phyloP scores from a whole-genome alignment of 2,888 invertebrate genomes.

The Nomada ruficornis region DNA sequence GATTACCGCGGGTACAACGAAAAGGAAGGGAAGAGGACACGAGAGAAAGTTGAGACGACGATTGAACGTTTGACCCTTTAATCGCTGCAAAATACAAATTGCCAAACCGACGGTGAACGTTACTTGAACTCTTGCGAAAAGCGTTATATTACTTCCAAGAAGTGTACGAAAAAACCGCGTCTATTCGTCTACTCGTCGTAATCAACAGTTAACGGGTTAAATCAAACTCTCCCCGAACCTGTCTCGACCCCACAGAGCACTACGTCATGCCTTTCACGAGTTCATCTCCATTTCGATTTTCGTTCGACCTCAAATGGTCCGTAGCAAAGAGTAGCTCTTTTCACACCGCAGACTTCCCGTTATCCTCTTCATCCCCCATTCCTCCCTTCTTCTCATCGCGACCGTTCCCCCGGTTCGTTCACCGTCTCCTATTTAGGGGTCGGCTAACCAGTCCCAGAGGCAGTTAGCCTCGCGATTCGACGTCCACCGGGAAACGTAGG shows the following conservation, averaged over 20 bases:
- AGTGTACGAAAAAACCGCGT: too few relatives aligned
- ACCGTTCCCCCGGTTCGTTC: slow-evolving; percentile 1
- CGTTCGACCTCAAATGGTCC: slow-evolving; percentile 3
- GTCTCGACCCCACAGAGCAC: not conserved
- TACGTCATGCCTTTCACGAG: not conserved
- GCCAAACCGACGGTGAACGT: not conserved
- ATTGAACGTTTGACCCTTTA: not conserved
- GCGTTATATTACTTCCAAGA: too few relatives aligned
- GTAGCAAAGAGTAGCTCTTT: not conserved
- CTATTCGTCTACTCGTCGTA: too few relatives aligned
- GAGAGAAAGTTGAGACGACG: not conserved
- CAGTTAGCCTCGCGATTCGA: slow-evolving; percentile 41
- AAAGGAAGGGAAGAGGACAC: slow-evolving; percentile 1
- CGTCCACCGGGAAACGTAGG: not conserved
- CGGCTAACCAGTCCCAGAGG: slow-evolving; percentile 5
- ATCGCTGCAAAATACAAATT: too few relatives aligned
- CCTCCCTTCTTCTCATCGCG: not conserved
- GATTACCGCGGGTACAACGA: not conserved
- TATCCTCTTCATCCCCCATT: slow-evolving; percentile 15
- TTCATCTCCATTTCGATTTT: not conserved
- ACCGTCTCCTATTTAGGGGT: not conserved
- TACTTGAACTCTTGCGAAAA: too few relatives aligned
- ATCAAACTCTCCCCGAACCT: not conserved
- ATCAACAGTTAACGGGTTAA: too few relatives aligned
- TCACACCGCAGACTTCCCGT: slow-evolving; percentile 25